Conservation (phyloP, 1,140 invertebrate species). For the Acromyrmex charruanus region DNA sequence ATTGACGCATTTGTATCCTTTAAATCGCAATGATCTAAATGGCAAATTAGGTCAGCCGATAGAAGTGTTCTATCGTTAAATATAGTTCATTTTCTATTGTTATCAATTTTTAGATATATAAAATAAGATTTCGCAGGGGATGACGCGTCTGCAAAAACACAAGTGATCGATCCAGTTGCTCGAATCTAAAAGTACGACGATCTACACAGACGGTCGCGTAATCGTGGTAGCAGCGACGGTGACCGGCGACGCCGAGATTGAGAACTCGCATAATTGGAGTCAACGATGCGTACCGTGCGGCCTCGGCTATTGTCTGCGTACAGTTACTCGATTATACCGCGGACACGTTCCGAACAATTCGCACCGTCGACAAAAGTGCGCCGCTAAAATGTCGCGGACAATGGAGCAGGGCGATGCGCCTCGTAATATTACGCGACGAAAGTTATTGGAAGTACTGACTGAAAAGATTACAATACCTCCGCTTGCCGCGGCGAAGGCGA, state of each 20-base stretch:
- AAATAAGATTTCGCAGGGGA: neutral
- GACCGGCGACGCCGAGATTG: constrained; percentile 70
- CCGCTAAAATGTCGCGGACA: constrained; percentile 62
- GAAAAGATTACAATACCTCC: constrained; percentile 6
- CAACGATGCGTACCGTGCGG: constrained; percentile 81
- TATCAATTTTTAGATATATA: neutral
- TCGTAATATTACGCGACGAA: constrained; percentile 30
- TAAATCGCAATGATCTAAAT: neutral
- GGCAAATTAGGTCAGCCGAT: neutral
- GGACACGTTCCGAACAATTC: constrained; percentile 75
- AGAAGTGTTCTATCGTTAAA: neutral
- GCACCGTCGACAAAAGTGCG: constrained; percentile 69
- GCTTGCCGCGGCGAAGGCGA: neutral
- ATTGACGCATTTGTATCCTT: neutral
- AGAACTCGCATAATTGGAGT: constrained; percentile 81
- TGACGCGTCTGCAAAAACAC: neutral
- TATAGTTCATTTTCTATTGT: neutral
- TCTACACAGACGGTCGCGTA: constrained; percentile 29
- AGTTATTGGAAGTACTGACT: constrained; percentile 5
- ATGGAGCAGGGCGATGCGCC: constrained; percentile 18
- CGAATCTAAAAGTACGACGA: neutral
- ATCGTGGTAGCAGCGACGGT: constrained; percentile 19
- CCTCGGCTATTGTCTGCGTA: constrained; percentile 81
- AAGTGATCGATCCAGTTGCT: neutral
- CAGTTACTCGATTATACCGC: constrained; percentile 81